Percentiles rank a stretch among this genome's conserved stretches.
phyloP scores from a whole-genome alignment of 1,140 invertebrate species.

The Aphelinus atriplicis region DNA sequence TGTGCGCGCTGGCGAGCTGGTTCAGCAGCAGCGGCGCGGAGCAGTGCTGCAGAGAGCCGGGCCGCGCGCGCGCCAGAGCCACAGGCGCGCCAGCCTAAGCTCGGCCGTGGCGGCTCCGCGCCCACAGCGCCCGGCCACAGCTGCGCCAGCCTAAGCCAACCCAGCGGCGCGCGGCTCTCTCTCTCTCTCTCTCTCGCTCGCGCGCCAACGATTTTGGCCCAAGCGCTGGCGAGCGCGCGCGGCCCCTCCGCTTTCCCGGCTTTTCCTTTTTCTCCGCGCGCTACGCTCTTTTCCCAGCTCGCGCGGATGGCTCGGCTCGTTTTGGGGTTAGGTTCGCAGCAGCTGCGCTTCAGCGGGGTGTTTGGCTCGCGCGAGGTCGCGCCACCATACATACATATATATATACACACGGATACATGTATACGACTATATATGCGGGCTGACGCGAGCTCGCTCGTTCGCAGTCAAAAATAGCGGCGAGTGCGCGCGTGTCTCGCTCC shows the following conservation, averaged over 20 bases:
- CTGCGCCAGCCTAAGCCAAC: constrained; percentile 38
- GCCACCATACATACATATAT: neutral
- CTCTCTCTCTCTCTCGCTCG: neutral
- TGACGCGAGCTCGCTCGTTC: constrained; percentile 48
- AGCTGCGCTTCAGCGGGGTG: neutral
- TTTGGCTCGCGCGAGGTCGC: too few relatives aligned
- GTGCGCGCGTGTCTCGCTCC: constrained; percentile 47
- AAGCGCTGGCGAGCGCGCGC: neutral
- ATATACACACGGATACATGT: neutral
- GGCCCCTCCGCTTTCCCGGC: too few relatives aligned
- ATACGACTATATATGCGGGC: neutral
- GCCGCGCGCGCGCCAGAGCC: constrained; percentile 14
- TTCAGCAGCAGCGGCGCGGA: constrained; percentile 13
- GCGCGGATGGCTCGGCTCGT: neutral
- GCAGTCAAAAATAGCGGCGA: constrained; percentile 43
- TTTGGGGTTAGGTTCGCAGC: constrained; percentile 12
- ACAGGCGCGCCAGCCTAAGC: constrained; percentile 36
- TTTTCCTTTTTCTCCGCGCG: neutral
- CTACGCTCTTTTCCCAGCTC: neutral
- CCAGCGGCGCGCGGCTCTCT: neutral
- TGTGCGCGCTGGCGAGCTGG: too few relatives aligned
- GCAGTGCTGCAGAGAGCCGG: neutral
- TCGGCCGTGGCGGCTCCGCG: constrained; percentile 13
- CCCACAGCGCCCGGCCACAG: constrained; percentile 10
- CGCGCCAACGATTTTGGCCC: constrained; percentile 23